Conservation (phyloP, 2,797 vertebrate genomes). For the Anisognathus igniventris region DNA sequence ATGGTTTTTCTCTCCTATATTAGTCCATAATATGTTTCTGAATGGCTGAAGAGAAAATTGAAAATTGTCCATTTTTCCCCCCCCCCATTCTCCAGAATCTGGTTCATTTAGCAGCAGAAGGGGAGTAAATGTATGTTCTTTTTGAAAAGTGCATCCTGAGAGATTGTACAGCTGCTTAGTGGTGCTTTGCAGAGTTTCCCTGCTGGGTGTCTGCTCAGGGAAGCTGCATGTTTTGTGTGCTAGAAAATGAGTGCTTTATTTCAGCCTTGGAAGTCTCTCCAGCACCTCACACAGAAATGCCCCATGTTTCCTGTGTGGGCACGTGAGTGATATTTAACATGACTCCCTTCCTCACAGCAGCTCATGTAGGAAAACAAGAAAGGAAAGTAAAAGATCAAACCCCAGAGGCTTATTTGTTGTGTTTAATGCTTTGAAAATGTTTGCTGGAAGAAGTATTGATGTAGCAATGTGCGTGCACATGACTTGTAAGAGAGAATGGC, state of each 20-base stretch:
- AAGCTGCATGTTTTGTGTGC: neutral
- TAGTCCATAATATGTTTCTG: neutral
- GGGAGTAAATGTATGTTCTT: neutral
- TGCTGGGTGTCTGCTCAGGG: neutral
- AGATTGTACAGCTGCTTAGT: neutral
- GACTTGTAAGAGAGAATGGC: neutral
- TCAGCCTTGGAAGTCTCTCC: neutral
- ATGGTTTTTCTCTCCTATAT: neutral
- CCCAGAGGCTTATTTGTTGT: neutral
- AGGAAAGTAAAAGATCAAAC: neutral
- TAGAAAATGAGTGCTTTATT: neutral
- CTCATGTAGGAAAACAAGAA: neutral
- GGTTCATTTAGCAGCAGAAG: neutral
- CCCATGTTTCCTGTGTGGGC: neutral
- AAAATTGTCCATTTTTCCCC: fast-evolving
- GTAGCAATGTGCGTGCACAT: neutral
- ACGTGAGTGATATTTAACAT: neutral
- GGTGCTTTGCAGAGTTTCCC: neutral
- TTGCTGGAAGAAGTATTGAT: neutral
- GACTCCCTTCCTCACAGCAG: neutral
- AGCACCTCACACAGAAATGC: neutral
- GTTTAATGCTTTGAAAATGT: neutral
- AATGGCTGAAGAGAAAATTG: neutral
- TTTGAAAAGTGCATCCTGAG: neutral
- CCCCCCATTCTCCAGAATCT: neutral